Conservation (phyloP, 1,140 invertebrate species). For the Zaprionus davidi region DNA sequence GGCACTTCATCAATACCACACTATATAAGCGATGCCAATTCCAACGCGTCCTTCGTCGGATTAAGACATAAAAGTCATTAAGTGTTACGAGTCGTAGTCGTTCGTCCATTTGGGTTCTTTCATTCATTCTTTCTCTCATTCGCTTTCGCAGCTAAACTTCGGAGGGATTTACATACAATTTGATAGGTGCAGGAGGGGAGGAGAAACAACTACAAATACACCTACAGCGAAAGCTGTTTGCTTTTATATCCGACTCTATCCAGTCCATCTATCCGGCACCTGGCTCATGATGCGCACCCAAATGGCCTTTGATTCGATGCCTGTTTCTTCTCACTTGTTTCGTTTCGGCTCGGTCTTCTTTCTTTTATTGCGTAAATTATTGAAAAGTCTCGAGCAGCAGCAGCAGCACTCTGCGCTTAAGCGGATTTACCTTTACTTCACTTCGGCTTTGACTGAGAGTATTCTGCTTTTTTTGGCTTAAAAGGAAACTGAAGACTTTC, state of each 20-base stretch:
- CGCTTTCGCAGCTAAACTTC: not conserved
- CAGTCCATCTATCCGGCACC: constrained; percentile 38
- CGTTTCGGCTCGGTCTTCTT: constrained; percentile 15
- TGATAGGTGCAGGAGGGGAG: not conserved
- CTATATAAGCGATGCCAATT: constrained; percentile 1
- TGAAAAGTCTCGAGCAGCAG: constrained; percentile 66
- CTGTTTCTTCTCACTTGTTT: constrained; percentile 25
- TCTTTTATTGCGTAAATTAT: constrained; percentile 63
- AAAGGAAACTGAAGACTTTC: constrained; percentile 49
- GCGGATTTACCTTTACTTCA: constrained; percentile 55
- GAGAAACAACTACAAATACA: constrained; percentile 32
- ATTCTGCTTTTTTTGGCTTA: constrained; percentile 1
- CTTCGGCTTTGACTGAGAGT: not conserved
- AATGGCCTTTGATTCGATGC: constrained; percentile 62
- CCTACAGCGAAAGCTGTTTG: constrained; percentile 33
- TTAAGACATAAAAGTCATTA: constrained; percentile 54
- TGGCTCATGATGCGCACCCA: constrained; percentile 47
- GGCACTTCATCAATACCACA: not conserved
- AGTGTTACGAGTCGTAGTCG: constrained; percentile 8
- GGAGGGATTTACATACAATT: constrained; percentile 56
- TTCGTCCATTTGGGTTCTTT: constrained; percentile 14
- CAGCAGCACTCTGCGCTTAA: constrained; percentile 52
- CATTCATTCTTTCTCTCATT: not conserved
- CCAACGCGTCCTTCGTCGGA: constrained; percentile 18
- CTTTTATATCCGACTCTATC: constrained; percentile 63